Evolutionary conservation across 2,797 vertebrate genomes (phyloP), one percentile per base, ranked within the genome.

Genomic region (Bovichtus variegatus): DNA sequence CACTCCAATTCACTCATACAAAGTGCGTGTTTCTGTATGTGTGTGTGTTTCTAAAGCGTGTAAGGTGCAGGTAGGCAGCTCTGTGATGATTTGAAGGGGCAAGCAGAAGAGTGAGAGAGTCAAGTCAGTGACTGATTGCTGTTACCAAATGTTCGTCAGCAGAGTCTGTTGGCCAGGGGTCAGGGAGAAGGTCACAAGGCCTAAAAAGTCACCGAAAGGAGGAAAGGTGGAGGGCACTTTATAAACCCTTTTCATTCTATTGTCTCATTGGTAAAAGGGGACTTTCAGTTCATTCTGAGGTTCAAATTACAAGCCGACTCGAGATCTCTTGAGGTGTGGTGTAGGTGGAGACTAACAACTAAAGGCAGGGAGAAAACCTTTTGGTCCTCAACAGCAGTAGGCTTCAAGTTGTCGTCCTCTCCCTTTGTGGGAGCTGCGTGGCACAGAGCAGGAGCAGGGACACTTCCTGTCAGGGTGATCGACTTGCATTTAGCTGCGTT

Each of bases 31-130:
- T 25, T 77, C 27, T 74, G 31, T 51, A 29, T 40, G 25, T 49
- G n/a, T 69, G 60, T 71, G 55, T 76, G 34, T 80, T 36, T 83
- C 21, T 76, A 85, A 89, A 89, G 84, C 80, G 23, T 87, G 88
- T 89, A 69, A 80, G 85, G 84, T 89, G 90, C 85, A 84, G 86
- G 87, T 89, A 94, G 94, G 93, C 93, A 94, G 92, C 93, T 94
- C 83, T 92, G 94, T 95, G 94, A 93, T 91, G 89, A 90, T 81
- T 83, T 84, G 86, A 92, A 63, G 75, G 80, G 57, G 85, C 21
- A 92, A 80, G 88, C 74, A 75, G 51, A 80, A 84, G 71, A 85
- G 79, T 43, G 58, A 25, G 25, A 65, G 68, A 65, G 54, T 60
- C 53, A 47, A 75, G 70, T 64, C 25, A 41, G n/a, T 12, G 65